Base-by-base conservation (phyloP, 23 tunicate species). In the Pegea sp. region DNA sequence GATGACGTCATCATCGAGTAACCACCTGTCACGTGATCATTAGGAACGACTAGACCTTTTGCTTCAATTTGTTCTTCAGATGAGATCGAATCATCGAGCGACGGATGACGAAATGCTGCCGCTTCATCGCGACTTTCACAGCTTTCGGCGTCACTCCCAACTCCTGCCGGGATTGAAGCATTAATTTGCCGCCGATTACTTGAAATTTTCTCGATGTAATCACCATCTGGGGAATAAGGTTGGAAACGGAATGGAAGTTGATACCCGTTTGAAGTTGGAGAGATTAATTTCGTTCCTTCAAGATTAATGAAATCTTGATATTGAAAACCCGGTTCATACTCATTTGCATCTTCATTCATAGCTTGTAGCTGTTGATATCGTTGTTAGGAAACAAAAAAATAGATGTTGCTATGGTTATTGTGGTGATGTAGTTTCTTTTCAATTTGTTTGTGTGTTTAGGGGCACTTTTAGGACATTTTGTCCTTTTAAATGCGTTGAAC, bases 311-410 rank as follows among this genome's bases (percentile, higher is more conserved):
- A 81, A 23, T 81, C 93, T 1, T 75, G 24, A 54, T 81, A 81
- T 53, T 81, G 93, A 57, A 61, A 72, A 4, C 93, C 93, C 27
- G 80, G 80, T 24, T 81, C 80, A 69, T 81, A 81, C 18, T 61
- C 26, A 65, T 62, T 66, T 24, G 93, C 78, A 23, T 71, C 79
- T 24, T 81, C 75, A 29, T 62, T 46, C 62, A 81, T 69, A 16
- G 93, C 93, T 54, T 78, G 77, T 31, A 42, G 65, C 92, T 78
- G n/a, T n/a, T n/a, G n/a, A n/a, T n/a, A n/a, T n/a, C n/a, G n/a
- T n/a, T n/a, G n/a, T n/a, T n/a, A n/a, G n/a, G n/a, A n/a, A n/a
- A n/a, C n/a, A n/a, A n/a, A n/a, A n/a, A n/a, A n/a, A n/a, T n/a
- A n/a, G n/a, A n/a, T n/a, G n/a, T n/a, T n/a, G n/a, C n/a, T n/a